Percentiles rank a stretch among this genome's conserved stretches.
Conservation (phyloP, 64 coral and sea anemone species). For the Platygyra sinensis region DNA sequence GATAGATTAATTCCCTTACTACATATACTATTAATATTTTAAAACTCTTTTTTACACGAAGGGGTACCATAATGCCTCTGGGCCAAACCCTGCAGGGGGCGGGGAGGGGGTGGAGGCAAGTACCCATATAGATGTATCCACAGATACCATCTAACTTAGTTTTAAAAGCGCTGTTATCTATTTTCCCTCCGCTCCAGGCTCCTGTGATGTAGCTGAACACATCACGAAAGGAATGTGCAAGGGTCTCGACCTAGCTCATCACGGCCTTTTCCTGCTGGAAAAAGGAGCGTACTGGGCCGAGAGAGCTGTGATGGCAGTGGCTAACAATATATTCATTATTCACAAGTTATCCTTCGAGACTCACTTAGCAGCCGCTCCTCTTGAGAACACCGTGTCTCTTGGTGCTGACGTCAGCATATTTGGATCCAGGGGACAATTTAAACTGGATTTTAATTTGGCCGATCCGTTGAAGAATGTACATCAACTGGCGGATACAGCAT, state of each 20-base stretch:
- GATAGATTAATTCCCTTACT: too few relatives aligned
- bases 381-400: conserved; percentile 39
- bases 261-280: conserved; percentile 62
- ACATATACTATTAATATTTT: too few relatives aligned
- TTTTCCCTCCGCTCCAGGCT: conserved; percentile 20
- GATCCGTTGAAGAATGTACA: conserved; percentile 74
- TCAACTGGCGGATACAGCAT: conserved; percentile 65
- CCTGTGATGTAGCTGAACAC: conserved; percentile 65
- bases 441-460: conserved; percentile 78
- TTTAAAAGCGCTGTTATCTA: too few relatives aligned
- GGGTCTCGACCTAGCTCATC: conserved; percentile 56
- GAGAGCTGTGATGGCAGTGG: conserved; percentile 35
- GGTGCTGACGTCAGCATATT: conserved; percentile 78
- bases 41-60: too few relatives aligned
- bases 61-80: too few relatives aligned
- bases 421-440: conserved; percentile 60
- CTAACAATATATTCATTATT: conserved; percentile 61
- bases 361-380: conserved; percentile 42
- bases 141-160: not conserved
- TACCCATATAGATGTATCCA: too few relatives aligned
- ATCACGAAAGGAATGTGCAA: conserved; percentile 83
- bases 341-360: conserved; percentile 72
- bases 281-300: conserved; percentile 81
- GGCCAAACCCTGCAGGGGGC: too few relatives aligned
- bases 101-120: too few relatives aligned